Conservation (phyloP, 2,113 vertebrate genomes). For the Azemiops feae region DNA sequence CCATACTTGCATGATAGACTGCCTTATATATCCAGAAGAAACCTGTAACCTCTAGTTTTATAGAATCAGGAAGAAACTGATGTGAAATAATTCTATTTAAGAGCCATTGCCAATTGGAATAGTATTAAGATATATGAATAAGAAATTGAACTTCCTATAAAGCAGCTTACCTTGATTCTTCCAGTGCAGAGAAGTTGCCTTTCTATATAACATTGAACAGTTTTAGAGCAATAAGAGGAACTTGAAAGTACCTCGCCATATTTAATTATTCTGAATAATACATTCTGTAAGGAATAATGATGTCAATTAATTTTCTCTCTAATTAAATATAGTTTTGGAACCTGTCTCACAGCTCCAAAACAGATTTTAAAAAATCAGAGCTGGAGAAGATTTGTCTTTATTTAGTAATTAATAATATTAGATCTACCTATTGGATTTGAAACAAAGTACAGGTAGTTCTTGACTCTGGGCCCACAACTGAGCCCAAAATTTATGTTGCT, state of each 20-base stretch:
- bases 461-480: neutral
- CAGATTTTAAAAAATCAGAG: neutral
- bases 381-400: neutral
- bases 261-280: neutral
- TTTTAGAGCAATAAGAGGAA: neutral
- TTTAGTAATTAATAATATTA: neutral
- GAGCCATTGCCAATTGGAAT: neutral
- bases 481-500: neutral
- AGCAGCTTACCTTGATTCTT: neutral
- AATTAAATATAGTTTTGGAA: neutral
- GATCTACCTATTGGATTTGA: neutral
- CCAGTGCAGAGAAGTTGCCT: neutral
- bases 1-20: neutral
- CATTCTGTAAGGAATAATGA: neutral
- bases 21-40: no score
- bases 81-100: neutral
- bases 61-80: neutral
- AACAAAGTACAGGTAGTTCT: neutral
- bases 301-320: neutral
- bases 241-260: neutral
- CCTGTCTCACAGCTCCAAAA: neutral
- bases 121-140: neutral
- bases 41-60: neutral
- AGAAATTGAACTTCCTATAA: neutral
- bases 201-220: neutral